A percentile compares a stretch with the other conserved stretches of the same genome.
These are phyloP conservation scores for Drosophila sulfurigaster DNA, from an alignment of 1,140 invertebrate species.

Conservation along the genomic window DNA sequence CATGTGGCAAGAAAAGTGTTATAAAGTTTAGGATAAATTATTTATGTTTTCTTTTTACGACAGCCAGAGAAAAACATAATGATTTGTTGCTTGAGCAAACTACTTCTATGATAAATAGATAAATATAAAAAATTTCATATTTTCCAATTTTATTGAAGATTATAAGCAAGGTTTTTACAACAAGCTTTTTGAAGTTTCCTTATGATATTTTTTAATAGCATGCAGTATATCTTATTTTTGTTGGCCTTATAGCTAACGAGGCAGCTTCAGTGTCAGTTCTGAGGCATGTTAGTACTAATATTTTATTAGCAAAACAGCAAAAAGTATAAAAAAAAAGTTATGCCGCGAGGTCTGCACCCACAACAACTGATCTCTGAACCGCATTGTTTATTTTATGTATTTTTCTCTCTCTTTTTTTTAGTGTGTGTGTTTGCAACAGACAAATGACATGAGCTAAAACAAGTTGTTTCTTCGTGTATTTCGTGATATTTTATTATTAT, in stretches of 20 bases:
- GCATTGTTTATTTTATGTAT: conserved; percentile 35
- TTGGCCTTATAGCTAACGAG: conserved; percentile 14
- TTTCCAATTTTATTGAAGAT: conserved; percentile 5
- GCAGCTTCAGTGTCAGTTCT: conserved; percentile 17
- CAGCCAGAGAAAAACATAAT: conserved; percentile 23
- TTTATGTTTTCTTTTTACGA: conserved; percentile 16
- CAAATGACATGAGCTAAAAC: conserved; percentile 75
- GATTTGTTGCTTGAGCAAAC: conserved; percentile 1
- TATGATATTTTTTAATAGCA: neutral
- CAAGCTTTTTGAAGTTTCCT: conserved; percentile 1
- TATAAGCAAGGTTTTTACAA: neutral
- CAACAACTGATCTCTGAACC: conserved; percentile 61
- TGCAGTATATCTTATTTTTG: neutral
- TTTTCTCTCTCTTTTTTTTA: conserved; percentile 41
- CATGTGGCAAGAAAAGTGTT: conserved; percentile 9
- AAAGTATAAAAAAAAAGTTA: conserved; percentile 2
- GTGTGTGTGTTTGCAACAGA: conserved; percentile 52
- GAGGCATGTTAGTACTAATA: conserved; percentile 13
- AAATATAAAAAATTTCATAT: conserved; percentile 7
- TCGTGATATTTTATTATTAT: conserved; percentile 41
- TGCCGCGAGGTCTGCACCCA: conserved; percentile 50
- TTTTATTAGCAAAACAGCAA: conserved; percentile 10
- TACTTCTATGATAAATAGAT: conserved; percentile 25
- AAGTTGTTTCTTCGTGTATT: conserved; percentile 66
- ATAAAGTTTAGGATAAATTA: conserved; percentile 24